These are phyloP conservation scores for Amphipoea oculea DNA, from an alignment of 2,888 invertebrate genomes.

Conservation along the genomic window DNA sequence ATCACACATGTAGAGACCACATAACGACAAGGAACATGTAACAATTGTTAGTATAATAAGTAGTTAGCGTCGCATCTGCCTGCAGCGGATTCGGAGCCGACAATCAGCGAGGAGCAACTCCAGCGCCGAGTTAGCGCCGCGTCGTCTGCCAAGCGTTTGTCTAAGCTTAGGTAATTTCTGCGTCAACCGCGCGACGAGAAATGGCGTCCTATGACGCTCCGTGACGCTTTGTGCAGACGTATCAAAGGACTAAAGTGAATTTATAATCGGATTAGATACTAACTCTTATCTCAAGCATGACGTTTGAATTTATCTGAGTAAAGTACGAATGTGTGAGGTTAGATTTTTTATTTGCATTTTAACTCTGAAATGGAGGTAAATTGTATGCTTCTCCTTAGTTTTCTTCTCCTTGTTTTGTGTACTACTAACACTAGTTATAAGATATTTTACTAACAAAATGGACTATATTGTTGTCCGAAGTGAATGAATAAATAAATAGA, in stretches of 20 bases:
- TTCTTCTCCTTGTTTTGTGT: too few species aligned
- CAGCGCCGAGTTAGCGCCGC: constrained; percentile 59
- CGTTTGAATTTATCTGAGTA: neutral
- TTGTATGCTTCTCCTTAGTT: neutral
- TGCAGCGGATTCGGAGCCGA: constrained; percentile 64
- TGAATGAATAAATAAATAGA: neutral
- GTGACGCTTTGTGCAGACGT: constrained; percentile 60
- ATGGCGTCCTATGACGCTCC: constrained; percentile 50
- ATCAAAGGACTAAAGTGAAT: constrained; percentile 61
- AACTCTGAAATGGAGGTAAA: neutral
- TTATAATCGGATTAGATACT: constrained; percentile 50
- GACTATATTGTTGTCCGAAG: too few species aligned
- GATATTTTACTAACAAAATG: too few species aligned
- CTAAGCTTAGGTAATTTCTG: constrained; percentile 70
- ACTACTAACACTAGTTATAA: too few species aligned
- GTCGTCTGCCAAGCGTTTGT: constrained; percentile 66
- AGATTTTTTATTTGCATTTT: neutral
- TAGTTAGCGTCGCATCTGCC: constrained; percentile 68
- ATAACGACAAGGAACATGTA: constrained; percentile 40
- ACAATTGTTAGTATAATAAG: constrained; percentile 70
- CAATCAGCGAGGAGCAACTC: constrained; percentile 67
- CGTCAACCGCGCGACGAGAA: constrained; percentile 67
- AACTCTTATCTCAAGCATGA: constrained; percentile 42
- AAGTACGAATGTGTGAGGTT: too few species aligned
- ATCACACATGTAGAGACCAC: constrained; percentile 23